phyloP scores from a whole-genome alignment of 2,888 invertebrate species.

The Tubiluchus corallicola region DNA sequence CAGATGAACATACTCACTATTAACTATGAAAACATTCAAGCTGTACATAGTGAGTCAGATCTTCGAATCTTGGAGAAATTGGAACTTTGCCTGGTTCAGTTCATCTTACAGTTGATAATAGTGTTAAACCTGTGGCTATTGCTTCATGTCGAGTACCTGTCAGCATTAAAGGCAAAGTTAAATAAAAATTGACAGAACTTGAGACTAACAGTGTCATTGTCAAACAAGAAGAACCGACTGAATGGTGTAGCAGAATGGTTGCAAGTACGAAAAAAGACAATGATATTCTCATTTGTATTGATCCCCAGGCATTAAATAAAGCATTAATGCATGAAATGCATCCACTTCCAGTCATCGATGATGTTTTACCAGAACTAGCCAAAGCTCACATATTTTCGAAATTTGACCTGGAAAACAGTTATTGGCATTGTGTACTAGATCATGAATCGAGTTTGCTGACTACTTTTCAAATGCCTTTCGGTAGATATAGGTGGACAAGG shows the following conservation, averaged over 20 bases:
- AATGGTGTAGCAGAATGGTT: conserved; percentile 9
- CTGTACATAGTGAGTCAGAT: conserved; percentile 6
- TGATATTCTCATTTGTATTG: conserved; percentile 12
- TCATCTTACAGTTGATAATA: conserved; percentile 4
- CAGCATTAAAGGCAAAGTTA: conserved; percentile 9
- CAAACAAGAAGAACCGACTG: conserved; percentile 10
- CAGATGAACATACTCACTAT: conserved; percentile 10
- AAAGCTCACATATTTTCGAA: conserved; percentile 7
- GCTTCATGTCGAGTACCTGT: conserved; percentile 9
- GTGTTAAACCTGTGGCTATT: conserved; percentile 8
- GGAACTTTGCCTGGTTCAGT: conserved; percentile 9
- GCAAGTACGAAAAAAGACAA: conserved; percentile 9
- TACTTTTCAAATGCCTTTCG: conserved; percentile 11
- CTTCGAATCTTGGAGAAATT: conserved; percentile 7
- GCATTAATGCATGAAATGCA: conserved; percentile 8
- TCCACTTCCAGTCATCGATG: conserved; percentile 13
- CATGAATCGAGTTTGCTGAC: conserved; percentile 9
- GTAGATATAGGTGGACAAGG: conserved; percentile 8
- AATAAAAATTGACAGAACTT: conserved; percentile 8
- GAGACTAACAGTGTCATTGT: conserved; percentile 9
- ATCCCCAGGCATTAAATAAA: conserved; percentile 12
- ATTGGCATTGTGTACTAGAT: conserved; percentile 9
- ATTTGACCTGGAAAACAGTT: conserved; percentile 10
- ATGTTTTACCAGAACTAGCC: conserved; percentile 14
- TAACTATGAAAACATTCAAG: conserved; percentile 9